These are phyloP conservation scores for Limonius californicus DNA, from an alignment of 1,140 invertebrate genomes.

Conservation along the genomic window DNA sequence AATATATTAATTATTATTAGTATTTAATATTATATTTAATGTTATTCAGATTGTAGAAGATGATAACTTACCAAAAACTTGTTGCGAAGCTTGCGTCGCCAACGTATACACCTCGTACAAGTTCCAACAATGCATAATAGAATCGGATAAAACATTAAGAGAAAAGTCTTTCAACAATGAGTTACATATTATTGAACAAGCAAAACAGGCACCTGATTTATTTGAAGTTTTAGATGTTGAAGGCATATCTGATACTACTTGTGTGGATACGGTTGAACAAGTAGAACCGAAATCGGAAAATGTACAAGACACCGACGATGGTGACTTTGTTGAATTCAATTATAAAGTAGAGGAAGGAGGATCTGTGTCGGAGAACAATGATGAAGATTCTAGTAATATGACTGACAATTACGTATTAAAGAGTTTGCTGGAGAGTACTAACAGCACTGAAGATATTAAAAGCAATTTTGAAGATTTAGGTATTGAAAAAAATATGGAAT, in stretches of 20 bases:
- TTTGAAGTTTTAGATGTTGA: neutral
- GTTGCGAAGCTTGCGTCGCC: neutral
- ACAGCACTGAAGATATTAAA: neutral
- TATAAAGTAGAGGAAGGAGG: neutral
- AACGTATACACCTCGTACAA: neutral
- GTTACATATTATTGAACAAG: neutral
- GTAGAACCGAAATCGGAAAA: neutral
- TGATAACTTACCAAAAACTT: conserved; percentile 4
- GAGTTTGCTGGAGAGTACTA: neutral
- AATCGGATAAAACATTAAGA: neutral
- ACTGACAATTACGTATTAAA: neutral
- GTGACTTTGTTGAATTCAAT: no score
- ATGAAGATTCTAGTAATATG: neutral
- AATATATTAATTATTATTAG: neutral
- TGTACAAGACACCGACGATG: neutral
- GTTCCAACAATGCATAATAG: conserved; percentile 4
- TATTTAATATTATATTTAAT: neutral
- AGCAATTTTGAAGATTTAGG: no score
- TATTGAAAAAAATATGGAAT: no score
- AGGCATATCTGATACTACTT: neutral
- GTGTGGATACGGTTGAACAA: neutral
- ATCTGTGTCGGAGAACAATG: neutral
- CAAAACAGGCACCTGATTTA: neutral
- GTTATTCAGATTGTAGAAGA: neutral
- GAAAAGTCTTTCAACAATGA: neutral